Conservation (phyloP, 2,797 vertebrate species). For the Brachyalestes nurse region DNA sequence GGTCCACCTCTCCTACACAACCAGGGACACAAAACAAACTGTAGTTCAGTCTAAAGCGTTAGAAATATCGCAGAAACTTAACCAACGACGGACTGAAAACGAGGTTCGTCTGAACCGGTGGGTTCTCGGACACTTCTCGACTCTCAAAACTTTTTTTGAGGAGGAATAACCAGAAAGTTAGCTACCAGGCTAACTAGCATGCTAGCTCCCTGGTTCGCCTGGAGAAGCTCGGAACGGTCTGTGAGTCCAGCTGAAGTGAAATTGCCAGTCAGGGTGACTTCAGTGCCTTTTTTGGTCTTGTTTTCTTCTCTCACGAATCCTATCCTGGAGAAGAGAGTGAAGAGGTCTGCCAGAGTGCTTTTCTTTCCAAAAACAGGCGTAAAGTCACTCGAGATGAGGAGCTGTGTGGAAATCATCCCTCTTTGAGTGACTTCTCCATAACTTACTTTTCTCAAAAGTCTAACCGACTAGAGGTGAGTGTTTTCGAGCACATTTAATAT, state of each 20-base stretch:
- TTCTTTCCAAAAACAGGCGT: background rate
- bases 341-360: background rate
- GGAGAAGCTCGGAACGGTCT: background rate
- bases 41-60: too few species aligned
- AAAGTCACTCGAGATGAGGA: background rate
- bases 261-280: background rate
- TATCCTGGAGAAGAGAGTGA: background rate
- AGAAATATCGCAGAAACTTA: background rate
- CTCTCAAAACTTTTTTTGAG: background rate
- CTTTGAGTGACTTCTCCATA: background rate
- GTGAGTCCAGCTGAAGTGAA: background rate
- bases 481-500: background rate
- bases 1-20: too few species aligned
- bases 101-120: background rate
- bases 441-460: background rate
- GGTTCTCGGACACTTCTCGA: background rate
- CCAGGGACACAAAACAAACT: too few species aligned
- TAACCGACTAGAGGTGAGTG: slow-evolving; percentile 14
- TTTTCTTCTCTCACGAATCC: background rate
- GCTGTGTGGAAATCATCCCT: background rate
- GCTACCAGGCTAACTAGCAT: slow-evolving; percentile 48
- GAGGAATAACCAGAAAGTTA: slow-evolving; percentile 37
- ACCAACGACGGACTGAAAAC: background rate
- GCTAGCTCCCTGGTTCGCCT: slow-evolving; percentile 15
- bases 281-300: background rate